These are phyloP conservation scores for Slavum lentiscoides DNA, from an alignment of 2,888 invertebrate genomes.

Conservation along the genomic window DNA sequence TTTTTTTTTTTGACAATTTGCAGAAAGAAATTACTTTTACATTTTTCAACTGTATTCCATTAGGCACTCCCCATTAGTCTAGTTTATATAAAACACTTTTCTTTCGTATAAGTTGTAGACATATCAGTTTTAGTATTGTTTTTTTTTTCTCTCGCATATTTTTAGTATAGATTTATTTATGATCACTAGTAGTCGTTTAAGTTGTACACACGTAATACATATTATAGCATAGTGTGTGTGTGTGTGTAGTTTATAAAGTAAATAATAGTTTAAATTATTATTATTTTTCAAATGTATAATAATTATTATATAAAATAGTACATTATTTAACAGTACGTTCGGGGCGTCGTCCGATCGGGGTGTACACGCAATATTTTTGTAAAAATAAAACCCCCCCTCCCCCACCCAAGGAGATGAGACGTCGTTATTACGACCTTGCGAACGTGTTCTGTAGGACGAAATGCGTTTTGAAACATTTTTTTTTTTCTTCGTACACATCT, in stretches of 20 bases:
- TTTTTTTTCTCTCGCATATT: constrained; percentile 8
- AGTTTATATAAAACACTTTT: not conserved
- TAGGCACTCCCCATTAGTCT: not conserved
- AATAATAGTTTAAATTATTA: constrained; percentile 9
- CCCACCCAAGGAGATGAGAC: no score
- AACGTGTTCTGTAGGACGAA: not conserved
- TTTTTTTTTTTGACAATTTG: not conserved
- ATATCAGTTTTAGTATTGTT: constrained; percentile 20
- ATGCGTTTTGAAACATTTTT: not conserved
- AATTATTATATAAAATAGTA: not conserved
- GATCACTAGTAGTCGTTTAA: constrained; percentile 37
- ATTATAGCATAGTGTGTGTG: constrained; percentile 4
- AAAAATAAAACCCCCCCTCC: no score
- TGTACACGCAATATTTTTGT: no score
- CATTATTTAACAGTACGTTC: constrained; percentile 3
- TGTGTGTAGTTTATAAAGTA: not conserved
- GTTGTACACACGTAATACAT: not conserved
- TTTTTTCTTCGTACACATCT: constrained; percentile 36
- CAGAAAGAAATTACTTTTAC: not conserved
- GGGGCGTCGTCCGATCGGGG: not conserved
- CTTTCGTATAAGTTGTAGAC: constrained; percentile 9
- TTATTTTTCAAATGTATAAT: not conserved
- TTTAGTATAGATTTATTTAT: not conserved
- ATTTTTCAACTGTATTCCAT: no score
- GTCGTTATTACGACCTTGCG: not conserved